These are phyloP conservation scores for Drosophila cognata DNA, from an alignment of 2,888 invertebrate genomes.

Conservation along the genomic window DNA sequence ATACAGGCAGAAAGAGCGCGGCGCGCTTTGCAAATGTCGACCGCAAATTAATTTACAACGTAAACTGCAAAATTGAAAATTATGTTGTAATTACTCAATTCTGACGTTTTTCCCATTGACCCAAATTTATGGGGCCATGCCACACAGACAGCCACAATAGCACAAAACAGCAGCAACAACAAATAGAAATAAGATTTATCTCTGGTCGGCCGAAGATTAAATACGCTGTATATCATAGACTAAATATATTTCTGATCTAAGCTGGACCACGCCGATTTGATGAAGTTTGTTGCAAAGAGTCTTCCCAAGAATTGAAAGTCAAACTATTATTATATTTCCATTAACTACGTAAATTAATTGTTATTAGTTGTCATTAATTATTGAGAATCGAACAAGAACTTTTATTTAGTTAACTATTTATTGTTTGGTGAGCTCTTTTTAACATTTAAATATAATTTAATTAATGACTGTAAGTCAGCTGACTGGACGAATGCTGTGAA, in stretches of 20 bases:
- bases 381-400: too few relatives aligned
- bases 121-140: slow-evolving; percentile 75
- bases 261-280: background rate
- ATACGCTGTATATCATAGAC: slow-evolving; percentile 15
- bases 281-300: background rate
- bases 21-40: slow-evolving; percentile 68
- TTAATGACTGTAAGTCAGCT: background rate
- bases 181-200: slow-evolving; percentile 14
- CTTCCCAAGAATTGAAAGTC: background rate
- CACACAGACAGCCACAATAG: slow-evolving; percentile 31
- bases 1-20: slow-evolving; percentile 27
- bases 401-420: background rate
- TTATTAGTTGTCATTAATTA: background rate
- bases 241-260: background rate
- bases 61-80: slow-evolving; percentile 80
- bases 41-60: slow-evolving; percentile 80
- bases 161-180: slow-evolving; percentile 8
- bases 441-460: background rate
- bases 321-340: background rate
- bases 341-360: background rate
- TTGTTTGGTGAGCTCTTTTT: background rate
- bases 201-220: slow-evolving; percentile 25
- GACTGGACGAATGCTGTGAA: background rate
- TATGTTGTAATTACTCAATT: slow-evolving; percentile 81
- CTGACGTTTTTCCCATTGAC: slow-evolving; percentile 81